A percentile compares a stretch with the other conserved stretches of the same genome.
phyloP scores from a whole-genome alignment of 2,797 vertebrate species.

The Balearica regulorum region DNA sequence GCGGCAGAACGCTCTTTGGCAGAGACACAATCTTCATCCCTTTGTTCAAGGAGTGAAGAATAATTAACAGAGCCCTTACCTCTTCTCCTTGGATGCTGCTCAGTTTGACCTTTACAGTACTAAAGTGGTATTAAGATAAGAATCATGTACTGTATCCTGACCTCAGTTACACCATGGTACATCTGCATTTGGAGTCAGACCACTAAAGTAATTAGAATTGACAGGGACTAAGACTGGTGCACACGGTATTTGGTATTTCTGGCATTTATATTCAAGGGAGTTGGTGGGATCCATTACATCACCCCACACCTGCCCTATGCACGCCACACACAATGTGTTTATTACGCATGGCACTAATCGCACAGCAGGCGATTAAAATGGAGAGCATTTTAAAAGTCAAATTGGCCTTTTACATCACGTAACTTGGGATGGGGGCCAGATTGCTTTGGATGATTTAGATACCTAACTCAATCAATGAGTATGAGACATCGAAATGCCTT shows the following conservation, averaged over 20 bases:
- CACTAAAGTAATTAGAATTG: constrained; percentile 11
- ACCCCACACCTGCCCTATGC: background rate
- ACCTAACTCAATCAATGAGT: constrained; percentile 36
- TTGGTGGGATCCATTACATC: background rate
- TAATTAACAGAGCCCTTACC: background rate
- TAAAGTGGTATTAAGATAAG: constrained; percentile 18
- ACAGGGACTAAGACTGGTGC: background rate
- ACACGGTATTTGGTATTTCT: background rate
- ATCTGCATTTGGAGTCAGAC: constrained; percentile 1
- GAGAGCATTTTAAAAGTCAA: constrained; percentile 47
- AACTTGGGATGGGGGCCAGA: constrained; percentile 32
- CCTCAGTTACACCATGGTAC: background rate
- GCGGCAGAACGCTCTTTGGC: background rate
- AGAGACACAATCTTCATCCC: background rate
- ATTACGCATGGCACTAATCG: background rate
- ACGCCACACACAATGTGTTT: background rate
- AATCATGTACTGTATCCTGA: constrained; percentile 13
- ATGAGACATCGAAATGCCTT: constrained; percentile 28
- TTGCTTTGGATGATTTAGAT: constrained; percentile 46
- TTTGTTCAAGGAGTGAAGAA: background rate
- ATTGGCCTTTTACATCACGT: constrained; percentile 45
- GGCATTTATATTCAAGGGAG: background rate
- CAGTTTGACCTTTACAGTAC: constrained; percentile 2
- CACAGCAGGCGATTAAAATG: constrained; percentile 9
- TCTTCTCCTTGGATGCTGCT: background rate